A percentile compares a stretch with the other conserved stretches of the same genome.
These are phyloP conservation scores for Parapristionchus giblindavisi DNA, from an alignment of 2,888 invertebrate genomes.

Conservation along the genomic window DNA sequence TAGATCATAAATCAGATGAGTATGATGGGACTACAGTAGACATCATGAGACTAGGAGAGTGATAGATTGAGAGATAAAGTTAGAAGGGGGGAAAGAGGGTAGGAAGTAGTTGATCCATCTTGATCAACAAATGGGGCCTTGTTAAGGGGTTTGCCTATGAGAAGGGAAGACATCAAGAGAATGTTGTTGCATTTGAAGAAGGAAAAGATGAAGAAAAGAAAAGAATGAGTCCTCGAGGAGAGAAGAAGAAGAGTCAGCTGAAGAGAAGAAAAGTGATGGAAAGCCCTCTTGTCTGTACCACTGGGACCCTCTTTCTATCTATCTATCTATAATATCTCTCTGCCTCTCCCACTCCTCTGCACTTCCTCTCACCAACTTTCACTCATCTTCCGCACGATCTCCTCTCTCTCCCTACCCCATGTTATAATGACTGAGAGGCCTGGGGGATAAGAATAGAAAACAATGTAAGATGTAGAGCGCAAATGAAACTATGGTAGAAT, in stretches of 20 bases:
- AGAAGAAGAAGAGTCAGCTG: not conserved
- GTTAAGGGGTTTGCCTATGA: not conserved
- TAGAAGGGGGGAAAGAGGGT: not conserved
- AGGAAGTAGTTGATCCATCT: not conserved
- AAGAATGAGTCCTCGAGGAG: not conserved
- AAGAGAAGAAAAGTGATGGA: not conserved
- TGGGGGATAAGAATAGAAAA: no score
- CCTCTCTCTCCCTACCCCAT: not conserved
- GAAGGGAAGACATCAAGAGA: conserved; percentile 6
- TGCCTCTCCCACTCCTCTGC: not conserved
- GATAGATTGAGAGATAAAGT: conserved; percentile 14
- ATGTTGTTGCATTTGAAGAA: not conserved
- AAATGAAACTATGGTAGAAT: no score
- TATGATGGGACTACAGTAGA: no score
- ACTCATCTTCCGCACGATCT: not conserved
- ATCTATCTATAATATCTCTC: no score
- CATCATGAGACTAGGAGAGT: no score
- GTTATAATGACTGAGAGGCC: no score
- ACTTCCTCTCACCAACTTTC: not conserved
- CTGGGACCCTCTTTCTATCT: no score
- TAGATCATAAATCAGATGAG: no score
- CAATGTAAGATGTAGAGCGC: no score
- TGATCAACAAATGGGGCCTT: not conserved
- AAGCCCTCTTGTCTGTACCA: not conserved
- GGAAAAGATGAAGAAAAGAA: not conserved